A percentile compares a stretch with the other conserved stretches of the same genome.
Evolutionary conservation across 2,888 invertebrate species (phyloP).

Genomic region (Abrostola tripartita): DNA sequence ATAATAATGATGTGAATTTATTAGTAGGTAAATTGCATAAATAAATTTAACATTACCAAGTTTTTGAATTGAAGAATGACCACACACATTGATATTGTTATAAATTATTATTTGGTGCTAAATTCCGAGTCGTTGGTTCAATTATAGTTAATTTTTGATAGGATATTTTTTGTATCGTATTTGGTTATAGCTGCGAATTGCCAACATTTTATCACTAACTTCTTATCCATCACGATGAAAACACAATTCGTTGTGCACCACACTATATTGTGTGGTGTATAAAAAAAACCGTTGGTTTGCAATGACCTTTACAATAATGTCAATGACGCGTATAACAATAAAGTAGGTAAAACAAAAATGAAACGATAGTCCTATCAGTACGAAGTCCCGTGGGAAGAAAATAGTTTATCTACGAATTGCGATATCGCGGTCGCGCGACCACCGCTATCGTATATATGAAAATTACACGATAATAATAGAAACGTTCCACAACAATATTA

Average conservation of each 20-base stretch:
- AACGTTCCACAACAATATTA: constrained; percentile 59
- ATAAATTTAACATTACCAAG: no score
- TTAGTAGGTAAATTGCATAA: background rate
- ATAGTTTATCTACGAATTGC: constrained; percentile 70
- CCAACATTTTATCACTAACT: no score
- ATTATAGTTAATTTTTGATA: no score
- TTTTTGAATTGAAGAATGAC: no score
- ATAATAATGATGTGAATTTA: background rate
- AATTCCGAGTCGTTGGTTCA: no score
- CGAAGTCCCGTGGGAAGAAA: constrained; percentile 83
- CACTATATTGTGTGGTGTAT: background rate
- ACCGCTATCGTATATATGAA: constrained; percentile 66
- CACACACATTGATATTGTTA: no score
- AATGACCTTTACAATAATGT: constrained; percentile 24
- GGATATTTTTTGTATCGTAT: no score
- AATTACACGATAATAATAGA: constrained; percentile 73
- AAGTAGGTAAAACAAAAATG: constrained; percentile 45
- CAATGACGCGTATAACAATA: constrained; percentile 21
- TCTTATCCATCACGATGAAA: no score
- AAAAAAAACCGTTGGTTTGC: background rate
- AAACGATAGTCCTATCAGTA: constrained; percentile 51
- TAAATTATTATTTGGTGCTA: no score
- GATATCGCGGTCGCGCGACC: constrained; percentile 70
- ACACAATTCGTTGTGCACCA: no score
- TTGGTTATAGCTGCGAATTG: no score